These are phyloP conservation scores for Acromyrmex echinatior DNA, from an alignment of 1,140 invertebrate genomes.

Conservation along the genomic window DNA sequence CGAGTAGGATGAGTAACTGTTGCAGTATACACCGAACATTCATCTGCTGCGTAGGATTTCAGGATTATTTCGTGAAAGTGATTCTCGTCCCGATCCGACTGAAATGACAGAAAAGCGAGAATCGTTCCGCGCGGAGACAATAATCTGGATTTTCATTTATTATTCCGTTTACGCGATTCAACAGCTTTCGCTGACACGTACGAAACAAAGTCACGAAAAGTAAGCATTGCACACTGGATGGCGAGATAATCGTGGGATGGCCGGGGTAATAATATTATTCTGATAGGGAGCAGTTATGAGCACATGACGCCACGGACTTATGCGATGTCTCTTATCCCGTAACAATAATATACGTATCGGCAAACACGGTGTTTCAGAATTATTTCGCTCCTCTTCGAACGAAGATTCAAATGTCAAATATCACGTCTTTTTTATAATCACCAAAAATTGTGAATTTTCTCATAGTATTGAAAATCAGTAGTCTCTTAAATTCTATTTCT, in stretches of 20 bases:
- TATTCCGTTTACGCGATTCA: slow-evolving; percentile 67
- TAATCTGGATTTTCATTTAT: slow-evolving; percentile 66
- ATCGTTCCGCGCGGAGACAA: slow-evolving; percentile 33
- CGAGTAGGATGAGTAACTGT: slow-evolving; percentile 10
- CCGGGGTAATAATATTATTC: slow-evolving; percentile 82
- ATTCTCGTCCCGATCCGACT: slow-evolving; percentile 59
- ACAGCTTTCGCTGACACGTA: slow-evolving; percentile 66
- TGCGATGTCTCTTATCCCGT: slow-evolving; percentile 81
- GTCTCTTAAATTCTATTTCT: background rate
- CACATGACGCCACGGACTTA: slow-evolving; percentile 83
- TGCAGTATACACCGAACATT: background rate
- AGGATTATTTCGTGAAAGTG: slow-evolving; percentile 24
- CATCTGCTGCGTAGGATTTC: slow-evolving; percentile 13
- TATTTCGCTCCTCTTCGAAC: background rate
- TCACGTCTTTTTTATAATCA: background rate
- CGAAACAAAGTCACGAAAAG: slow-evolving; percentile 61
- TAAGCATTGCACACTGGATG: slow-evolving; percentile 50
- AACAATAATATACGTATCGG: slow-evolving; percentile 73
- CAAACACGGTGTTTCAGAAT: slow-evolving; percentile 35
- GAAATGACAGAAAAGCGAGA: slow-evolving; percentile 75
- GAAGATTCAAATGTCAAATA: background rate
- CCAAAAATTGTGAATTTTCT: background rate
- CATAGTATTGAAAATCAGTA: background rate
- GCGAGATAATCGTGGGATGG: slow-evolving; percentile 70
- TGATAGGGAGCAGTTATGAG: slow-evolving; percentile 83